Base-by-base conservation (phyloP, 2,113 vertebrate species). In the Albula glossodonta region DNA sequence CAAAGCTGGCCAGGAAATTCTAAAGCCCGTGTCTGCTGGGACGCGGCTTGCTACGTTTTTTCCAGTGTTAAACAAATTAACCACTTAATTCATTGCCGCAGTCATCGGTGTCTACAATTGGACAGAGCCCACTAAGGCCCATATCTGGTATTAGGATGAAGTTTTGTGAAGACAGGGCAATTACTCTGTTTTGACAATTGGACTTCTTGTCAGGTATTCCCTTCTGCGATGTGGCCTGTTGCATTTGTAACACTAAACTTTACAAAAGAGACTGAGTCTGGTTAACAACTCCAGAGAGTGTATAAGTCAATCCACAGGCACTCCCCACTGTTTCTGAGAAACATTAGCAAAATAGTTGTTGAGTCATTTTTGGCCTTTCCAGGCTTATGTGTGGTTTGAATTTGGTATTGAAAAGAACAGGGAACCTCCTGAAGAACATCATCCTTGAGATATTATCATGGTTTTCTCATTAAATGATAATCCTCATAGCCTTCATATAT, bases 61-160 rank as follows among this genome's bases (percentile, higher is more conserved):
- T 11, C 50, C 70, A 17, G 25, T 82, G 80, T 74, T 81, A 82
- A 86, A n/a, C 49, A 81, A 48, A 70, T 19, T 60, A 49, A 49
- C 5, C 57, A 50, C 63, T 84, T 84, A 84, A 74, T 74, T 84
- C 17, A 77, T 84, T 74, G 74, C 31, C 9, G 83, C 19, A 31
- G 9, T 25, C 50, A 51, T 51, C 77, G 84, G 79, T 9, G 5
- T 52, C 60, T 53, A 17, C 25, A 41, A 50, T 22, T 63, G 9
- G 31, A 51, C 48, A 17, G 31, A 82, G 51, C 80, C 31, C 17
- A 49, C 63, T 49, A 41, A 56, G 80, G 60, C 25, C 22, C 22
- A 6, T 22, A 52, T 77, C 22, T 8, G 25, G 7, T 81, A 22
- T 81, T 81, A 25, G 80, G n/a, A 9, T 81, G 82, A 11, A 84